phyloP scores from a whole-genome alignment of 2,113 vertebrate species.

The Anseranas semipalmata region DNA sequence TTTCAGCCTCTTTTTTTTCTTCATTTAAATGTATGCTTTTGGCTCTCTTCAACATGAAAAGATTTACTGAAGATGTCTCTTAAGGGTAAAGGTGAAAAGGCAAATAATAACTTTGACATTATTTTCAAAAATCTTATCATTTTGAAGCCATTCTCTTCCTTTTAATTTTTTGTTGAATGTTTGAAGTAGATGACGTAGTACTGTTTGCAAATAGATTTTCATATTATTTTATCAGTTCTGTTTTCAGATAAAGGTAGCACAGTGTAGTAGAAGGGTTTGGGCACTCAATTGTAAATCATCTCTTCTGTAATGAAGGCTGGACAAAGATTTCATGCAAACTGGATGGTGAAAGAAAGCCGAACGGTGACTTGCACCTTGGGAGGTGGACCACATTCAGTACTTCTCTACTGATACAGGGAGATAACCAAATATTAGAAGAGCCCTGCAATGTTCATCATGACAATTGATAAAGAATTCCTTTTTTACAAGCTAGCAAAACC shows the following conservation, averaged over 20 bases:
- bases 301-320: neutral
- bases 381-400: neutral
- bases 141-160: neutral
- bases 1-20: neutral
- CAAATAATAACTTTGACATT: neutral
- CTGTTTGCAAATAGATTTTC: neutral
- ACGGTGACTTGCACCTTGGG: neutral
- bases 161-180: neutral
- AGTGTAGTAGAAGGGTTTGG: neutral
- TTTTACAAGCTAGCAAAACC: neutral
- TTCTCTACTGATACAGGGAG: neutral
- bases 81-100: neutral
- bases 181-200: neutral
- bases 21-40: neutral
- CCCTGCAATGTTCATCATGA: too few species aligned
- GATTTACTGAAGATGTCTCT: neutral
- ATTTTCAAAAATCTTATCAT: rapidly evolving
- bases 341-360: neutral
- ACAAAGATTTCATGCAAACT: neutral
- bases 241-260: neutral
- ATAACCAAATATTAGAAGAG: neutral
- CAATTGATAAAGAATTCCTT: neutral
- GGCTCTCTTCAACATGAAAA: neutral
- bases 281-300: neutral
- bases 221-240: rapidly evolving